phyloP scores from a whole-genome alignment of 1,140 invertebrate species.

The Geopemphigus sp. region DNA sequence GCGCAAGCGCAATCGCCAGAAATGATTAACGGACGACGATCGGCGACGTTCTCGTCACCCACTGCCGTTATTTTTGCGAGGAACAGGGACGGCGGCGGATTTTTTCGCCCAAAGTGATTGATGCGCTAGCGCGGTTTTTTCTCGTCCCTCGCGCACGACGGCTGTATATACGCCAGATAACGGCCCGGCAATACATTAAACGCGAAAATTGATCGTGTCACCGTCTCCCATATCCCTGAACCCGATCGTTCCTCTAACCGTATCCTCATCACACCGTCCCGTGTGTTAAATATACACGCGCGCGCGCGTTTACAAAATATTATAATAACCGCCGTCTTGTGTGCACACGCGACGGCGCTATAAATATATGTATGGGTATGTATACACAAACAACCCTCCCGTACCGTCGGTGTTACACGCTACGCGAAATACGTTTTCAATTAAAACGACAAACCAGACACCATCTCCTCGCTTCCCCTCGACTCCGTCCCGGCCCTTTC shows the following conservation, averaged over 20 bases:
- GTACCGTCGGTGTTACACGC: background rate
- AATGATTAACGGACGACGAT: background rate
- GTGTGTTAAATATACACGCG: too few relatives aligned
- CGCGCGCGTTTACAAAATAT: background rate
- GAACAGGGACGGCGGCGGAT: background rate
- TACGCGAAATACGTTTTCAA: background rate
- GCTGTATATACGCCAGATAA: too few relatives aligned
- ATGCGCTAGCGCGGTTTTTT: background rate
- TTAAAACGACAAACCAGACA: background rate
- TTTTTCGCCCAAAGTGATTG: conserved; percentile 14
- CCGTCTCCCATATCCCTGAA: background rate
- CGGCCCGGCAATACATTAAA: background rate
- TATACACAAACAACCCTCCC: background rate
- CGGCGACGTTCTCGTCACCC: background rate
- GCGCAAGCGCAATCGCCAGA: background rate
- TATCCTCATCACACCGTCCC: background rate
- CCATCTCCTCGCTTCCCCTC: too few relatives aligned
- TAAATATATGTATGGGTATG: background rate
- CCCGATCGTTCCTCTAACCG: background rate
- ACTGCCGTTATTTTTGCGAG: background rate
- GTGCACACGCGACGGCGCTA: background rate
- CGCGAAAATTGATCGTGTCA: background rate
- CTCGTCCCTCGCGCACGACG: background rate
- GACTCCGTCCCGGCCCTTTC: background rate
- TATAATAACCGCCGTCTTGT: background rate